These are phyloP conservation scores for Montifringilla adamsi DNA, from an alignment of 2,113 vertebrate genomes.

Conservation along the genomic window DNA sequence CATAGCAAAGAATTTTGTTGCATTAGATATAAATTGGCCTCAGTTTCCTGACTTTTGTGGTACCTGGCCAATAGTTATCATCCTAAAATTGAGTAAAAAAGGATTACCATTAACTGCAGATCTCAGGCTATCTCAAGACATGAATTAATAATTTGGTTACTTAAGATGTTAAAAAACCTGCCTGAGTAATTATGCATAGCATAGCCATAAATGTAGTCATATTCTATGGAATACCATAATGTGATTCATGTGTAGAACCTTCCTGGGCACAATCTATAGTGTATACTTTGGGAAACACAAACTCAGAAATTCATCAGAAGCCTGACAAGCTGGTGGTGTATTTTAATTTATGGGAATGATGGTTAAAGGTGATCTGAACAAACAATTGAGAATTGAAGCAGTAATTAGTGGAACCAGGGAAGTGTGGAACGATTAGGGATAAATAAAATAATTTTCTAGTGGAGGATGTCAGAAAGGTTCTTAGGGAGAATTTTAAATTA, in stretches of 20 bases:
- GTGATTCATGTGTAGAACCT: not conserved
- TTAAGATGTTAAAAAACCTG: not conserved
- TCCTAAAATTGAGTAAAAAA: not conserved
- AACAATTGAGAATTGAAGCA: slow-evolving; percentile 32
- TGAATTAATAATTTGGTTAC: not conserved
- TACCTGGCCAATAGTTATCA: not conserved
- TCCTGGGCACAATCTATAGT: not conserved
- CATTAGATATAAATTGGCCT: not conserved
- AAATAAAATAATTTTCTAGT: slow-evolving; percentile 46
- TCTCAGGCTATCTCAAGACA: not conserved
- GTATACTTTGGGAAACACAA: not conserved
- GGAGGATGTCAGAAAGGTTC: slow-evolving; percentile 4
- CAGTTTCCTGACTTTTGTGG: not conserved
- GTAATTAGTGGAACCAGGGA: slow-evolving; percentile 30
- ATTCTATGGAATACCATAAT: not conserved
- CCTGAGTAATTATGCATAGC: not conserved
- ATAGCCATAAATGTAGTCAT: not conserved
- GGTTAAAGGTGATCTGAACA: slow-evolving; percentile 46
- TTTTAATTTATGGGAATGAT: slow-evolving; percentile 12
- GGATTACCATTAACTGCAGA: not conserved
- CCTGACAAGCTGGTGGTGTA: not conserved
- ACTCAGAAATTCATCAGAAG: not conserved
- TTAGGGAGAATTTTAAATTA: slow-evolving; percentile 28
- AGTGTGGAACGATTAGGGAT: slow-evolving; percentile 23
- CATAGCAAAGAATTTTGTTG: not conserved